These are phyloP conservation scores for Xenops minutus DNA, from an alignment of 2,797 vertebrate genomes.

Conservation along the genomic window DNA sequence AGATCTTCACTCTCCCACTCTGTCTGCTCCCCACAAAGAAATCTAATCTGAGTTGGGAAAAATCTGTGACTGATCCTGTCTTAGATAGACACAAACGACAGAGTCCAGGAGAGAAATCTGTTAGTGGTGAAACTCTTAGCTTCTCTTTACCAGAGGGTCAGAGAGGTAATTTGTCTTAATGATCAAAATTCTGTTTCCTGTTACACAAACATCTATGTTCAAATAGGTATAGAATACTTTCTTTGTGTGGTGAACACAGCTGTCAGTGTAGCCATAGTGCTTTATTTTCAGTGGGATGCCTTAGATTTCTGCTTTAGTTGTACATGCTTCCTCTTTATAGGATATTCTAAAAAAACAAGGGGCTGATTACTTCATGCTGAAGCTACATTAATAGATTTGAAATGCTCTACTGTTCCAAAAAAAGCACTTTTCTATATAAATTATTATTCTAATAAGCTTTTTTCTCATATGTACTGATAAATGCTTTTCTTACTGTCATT, in stretches of 20 bases:
- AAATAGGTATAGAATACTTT: not conserved
- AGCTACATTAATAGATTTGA: not conserved
- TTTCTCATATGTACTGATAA: slow-evolving; percentile 1
- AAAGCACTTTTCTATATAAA: not conserved
- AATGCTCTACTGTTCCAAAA: not conserved
- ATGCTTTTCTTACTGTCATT: not conserved
- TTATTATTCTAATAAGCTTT: slow-evolving; percentile 7
- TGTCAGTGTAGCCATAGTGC: not conserved
- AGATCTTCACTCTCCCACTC: slow-evolving; percentile 3
- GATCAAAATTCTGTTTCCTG: not conserved
- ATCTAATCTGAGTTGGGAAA: not conserved
- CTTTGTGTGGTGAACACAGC: not conserved
- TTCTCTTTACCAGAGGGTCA: not conserved
- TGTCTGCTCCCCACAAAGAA: not conserved
- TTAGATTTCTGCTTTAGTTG: slow-evolving; percentile 1
- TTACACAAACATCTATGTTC: not conserved
- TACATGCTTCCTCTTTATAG: not conserved
- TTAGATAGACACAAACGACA: not conserved
- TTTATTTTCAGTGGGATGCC: not conserved
- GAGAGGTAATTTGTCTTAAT: not conserved
- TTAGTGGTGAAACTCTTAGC: not conserved
- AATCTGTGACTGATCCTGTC: not conserved
- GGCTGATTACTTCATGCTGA: not conserved
- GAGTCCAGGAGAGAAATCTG: not conserved
- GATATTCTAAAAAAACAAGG: not conserved